phyloP scores from a whole-genome alignment of 1,140 invertebrate species.

The Euwallacea fornicatus region DNA sequence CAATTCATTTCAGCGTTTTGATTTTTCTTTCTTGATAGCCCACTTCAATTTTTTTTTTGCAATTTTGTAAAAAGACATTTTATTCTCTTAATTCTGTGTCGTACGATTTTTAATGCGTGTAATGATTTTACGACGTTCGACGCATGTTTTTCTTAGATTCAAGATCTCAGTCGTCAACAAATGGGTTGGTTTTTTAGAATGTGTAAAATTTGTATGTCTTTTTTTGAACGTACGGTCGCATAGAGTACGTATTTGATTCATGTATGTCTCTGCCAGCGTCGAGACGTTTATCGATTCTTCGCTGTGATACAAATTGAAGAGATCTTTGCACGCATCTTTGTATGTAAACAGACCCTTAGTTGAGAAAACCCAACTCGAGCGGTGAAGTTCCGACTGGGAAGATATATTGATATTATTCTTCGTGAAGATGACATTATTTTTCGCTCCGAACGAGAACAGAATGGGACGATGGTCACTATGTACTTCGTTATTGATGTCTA shows the following conservation, averaged over 20 bases:
- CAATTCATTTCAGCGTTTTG: neutral
- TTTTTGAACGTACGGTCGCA: neutral
- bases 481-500: neutral
- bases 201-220: neutral
- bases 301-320: neutral
- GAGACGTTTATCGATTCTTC: neutral
- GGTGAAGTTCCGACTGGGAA: neutral
- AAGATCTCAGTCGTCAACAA: neutral
- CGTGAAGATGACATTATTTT: neutral
- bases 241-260: neutral
- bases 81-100: neutral
- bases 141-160: neutral
- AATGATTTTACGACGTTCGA: neutral
- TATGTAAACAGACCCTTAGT: neutral
- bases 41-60: neutral
- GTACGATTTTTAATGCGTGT: neutral
- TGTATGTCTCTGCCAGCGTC: too few species aligned
- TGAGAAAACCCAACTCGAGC: neutral
- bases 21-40: neutral
- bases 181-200: neutral
- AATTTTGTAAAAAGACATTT: neutral
- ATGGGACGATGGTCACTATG: neutral
- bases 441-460: neutral
- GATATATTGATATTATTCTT: neutral
- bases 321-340: neutral